These are phyloP conservation scores for Apostichopus leukothele DNA, from an alignment of 53 echinoderm and acorn worm genomes.

Conservation along the genomic window DNA sequence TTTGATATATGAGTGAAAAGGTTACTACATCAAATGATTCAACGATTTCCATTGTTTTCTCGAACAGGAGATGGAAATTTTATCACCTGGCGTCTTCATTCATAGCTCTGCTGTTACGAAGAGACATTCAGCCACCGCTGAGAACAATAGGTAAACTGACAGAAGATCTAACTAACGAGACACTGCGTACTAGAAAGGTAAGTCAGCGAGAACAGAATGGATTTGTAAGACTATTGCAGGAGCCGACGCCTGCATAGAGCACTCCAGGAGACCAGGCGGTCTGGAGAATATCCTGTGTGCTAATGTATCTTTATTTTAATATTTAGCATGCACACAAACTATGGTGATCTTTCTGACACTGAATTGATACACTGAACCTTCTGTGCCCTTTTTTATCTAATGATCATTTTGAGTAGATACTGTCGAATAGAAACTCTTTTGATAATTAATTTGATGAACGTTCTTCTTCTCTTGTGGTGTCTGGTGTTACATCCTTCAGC, in stretches of 20 bases:
- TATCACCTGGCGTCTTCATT: slow-evolving; percentile 83
- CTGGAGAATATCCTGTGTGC: too few relatives aligned
- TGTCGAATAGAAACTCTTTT: too few relatives aligned
- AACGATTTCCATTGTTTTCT: neutral
- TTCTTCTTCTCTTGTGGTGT: neutral
- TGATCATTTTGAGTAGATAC: too few relatives aligned
- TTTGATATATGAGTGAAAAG: neutral
- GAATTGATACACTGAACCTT: too few relatives aligned
- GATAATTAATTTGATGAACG: too few relatives aligned
- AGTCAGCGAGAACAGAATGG: neutral
- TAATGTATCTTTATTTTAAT: too few relatives aligned
- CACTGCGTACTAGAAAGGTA: slow-evolving; percentile 87
- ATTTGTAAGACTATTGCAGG: neutral
- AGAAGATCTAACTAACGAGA: slow-evolving; percentile 71
- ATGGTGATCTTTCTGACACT: too few relatives aligned
- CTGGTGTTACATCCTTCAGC: slow-evolving; percentile 44
- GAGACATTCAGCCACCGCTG: slow-evolving; percentile 69
- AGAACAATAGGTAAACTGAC: slow-evolving; percentile 59
- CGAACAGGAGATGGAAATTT: slow-evolving; percentile 91
- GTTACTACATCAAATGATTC: neutral
- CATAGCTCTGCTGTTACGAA: slow-evolving; percentile 66
- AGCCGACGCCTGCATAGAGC: neutral
- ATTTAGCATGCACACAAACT: too few relatives aligned
- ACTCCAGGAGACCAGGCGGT: too few relatives aligned
- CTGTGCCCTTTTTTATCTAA: too few relatives aligned